A percentile compares a stretch with the other conserved stretches of the same genome.
Conservation (phyloP, 2,797 vertebrate genomes). For the Choloepus didactylus region DNA sequence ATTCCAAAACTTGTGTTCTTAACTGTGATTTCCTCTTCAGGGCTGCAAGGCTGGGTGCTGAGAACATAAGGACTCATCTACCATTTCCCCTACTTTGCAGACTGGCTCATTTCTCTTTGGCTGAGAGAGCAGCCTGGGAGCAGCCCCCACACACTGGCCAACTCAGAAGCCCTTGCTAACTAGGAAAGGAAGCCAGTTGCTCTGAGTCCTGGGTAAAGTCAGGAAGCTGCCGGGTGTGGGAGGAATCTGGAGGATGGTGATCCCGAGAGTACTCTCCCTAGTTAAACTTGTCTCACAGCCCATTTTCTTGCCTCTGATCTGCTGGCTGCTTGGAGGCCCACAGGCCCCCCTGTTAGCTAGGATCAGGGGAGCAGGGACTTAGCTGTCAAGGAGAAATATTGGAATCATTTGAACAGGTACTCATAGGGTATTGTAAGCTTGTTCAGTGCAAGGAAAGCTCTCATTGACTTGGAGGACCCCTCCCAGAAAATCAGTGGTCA, state of each 20-base stretch:
- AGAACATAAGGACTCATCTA: background rate
- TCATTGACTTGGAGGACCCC: background rate
- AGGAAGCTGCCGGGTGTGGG: background rate
- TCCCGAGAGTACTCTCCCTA: no score
- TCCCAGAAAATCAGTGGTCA: rapidly evolving
- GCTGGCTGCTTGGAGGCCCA: background rate
- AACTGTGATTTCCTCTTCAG: background rate
- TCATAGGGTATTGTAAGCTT: slow-evolving; percentile 69
- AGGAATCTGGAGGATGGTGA: background rate
- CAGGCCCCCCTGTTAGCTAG: background rate
- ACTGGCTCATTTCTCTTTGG: background rate
- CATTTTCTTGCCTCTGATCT: background rate
- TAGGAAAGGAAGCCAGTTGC: background rate
- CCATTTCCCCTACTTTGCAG: background rate
- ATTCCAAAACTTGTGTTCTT: background rate
- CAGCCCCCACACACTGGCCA: background rate
- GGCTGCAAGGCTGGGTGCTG: background rate
- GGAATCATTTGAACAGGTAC: slow-evolving; percentile 73
- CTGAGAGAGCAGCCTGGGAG: background rate
- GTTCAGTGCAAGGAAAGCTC: background rate
- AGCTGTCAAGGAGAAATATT: slow-evolving; percentile 83
- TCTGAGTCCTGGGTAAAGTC: background rate
- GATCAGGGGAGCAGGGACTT: background rate
- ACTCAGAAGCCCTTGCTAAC: background rate
- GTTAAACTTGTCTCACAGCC: background rate